phyloP scores from a whole-genome alignment of 2,113 vertebrate genomes.

The Cynoglossus semilaevis region DNA sequence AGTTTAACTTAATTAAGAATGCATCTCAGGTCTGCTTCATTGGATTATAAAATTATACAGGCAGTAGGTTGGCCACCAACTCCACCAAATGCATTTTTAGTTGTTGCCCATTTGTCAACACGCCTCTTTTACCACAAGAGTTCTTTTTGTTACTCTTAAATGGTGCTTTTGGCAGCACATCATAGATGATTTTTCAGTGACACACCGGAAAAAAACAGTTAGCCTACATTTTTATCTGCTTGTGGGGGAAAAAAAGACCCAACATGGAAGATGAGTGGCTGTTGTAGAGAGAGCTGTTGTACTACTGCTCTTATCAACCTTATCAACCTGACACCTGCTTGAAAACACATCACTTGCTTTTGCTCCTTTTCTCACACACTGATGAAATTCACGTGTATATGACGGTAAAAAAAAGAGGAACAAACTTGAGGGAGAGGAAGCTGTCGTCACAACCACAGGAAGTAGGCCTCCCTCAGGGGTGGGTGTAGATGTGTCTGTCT shows the following conservation, averaged over 20 bases:
- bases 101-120: neutral
- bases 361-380: neutral
- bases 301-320: constrained; percentile 18
- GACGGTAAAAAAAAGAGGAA: constrained; percentile 55
- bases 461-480: constrained; percentile 63
- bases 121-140: constrained; percentile 16
- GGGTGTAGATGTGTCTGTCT: constrained; percentile 11
- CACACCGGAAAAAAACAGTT: constrained; percentile 8
- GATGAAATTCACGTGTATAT: constrained; percentile 20
- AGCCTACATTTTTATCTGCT: constrained; percentile 15
- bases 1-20: too few relatives aligned
- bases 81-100: too few relatives aligned
- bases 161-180: neutral
- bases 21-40: too few relatives aligned
- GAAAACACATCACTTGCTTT: constrained; percentile 36
- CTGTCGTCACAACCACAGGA: constrained; percentile 70
- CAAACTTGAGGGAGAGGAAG: constrained; percentile 62
- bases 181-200: constrained; percentile 6
- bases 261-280: neutral
- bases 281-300: constrained; percentile 20
- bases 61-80: too few relatives aligned
- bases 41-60: too few relatives aligned
- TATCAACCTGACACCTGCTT: constrained; percentile 37
- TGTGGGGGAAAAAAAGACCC: constrained; percentile 4
- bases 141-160: neutral